Evolutionary conservation across 2,113 vertebrate species (phyloP).

Genomic region (Callospermophilus lateralis): DNA sequence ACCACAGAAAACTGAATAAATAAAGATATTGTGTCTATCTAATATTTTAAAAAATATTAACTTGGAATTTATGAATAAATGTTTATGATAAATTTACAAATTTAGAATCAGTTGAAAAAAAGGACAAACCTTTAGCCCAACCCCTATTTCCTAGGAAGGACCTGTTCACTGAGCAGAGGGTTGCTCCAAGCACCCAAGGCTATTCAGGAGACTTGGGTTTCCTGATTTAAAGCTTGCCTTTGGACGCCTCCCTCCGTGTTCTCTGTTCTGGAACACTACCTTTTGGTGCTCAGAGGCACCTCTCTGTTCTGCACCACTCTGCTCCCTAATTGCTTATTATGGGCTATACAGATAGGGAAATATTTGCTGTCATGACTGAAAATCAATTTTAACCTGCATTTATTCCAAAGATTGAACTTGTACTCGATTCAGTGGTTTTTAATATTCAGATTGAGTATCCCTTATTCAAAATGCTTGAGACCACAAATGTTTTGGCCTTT

Average conservation of each 20-base stretch:
- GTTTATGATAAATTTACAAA: neutral
- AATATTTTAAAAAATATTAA: neutral
- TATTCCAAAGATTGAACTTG: neutral
- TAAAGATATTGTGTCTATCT: too few species aligned
- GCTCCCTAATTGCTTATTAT: neutral
- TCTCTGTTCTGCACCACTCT: accelerated
- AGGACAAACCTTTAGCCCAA: neutral
- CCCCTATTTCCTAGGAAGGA: neutral
- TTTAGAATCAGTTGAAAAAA: neutral
- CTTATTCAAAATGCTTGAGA: too few species aligned
- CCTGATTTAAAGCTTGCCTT: neutral
- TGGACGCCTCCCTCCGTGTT: neutral
- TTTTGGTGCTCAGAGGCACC: neutral
- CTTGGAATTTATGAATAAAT: neutral
- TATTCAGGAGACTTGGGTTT: neutral
- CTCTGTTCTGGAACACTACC: neutral
- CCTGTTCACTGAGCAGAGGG: neutral
- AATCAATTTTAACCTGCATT: neutral
- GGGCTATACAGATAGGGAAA: neutral
- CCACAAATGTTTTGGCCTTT: too few species aligned
- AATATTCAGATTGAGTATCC: too few species aligned
- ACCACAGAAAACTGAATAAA: too few species aligned
- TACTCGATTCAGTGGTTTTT: neutral
- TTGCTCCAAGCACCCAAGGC: neutral
- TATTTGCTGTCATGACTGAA: neutral